These are phyloP conservation scores for Amblyraja radiata DNA, from an alignment of 2,797 vertebrate species.

Conservation along the genomic window DNA sequence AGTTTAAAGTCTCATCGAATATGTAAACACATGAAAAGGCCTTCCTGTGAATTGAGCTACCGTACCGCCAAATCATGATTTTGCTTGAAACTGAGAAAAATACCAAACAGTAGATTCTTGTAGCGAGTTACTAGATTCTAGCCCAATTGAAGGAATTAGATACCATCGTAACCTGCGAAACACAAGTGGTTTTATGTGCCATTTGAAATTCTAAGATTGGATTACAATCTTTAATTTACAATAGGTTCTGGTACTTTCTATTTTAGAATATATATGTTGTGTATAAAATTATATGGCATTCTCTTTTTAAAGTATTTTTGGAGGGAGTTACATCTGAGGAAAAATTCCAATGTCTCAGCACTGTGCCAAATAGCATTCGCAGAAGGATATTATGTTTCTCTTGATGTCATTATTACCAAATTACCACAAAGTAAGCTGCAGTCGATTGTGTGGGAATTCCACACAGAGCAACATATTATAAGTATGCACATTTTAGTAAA, in stretches of 20 bases:
- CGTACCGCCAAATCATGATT: background rate
- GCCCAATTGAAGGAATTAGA: slow-evolving; percentile 28
- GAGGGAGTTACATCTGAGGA: background rate
- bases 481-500: slow-evolving; percentile 22
- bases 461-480: slow-evolving; percentile 21
- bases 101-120: slow-evolving; percentile 10
- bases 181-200: slow-evolving; percentile 32
- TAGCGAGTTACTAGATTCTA: slow-evolving; percentile 17
- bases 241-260: background rate
- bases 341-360: background rate
- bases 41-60: background rate
- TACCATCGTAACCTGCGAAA: slow-evolving; percentile 34
- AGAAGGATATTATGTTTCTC: slow-evolving; percentile 27
- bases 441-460: slow-evolving; percentile 25
- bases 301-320: background rate
- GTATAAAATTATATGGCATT: slow-evolving; percentile 11
- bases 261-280: slow-evolving; percentile 15
- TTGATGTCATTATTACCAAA: slow-evolving; percentile 34
- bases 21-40: background rate
- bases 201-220: slow-evolving; percentile 29
- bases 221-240: slow-evolving; percentile 21
- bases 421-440: slow-evolving; percentile 25
- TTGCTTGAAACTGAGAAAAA: slow-evolving; percentile 5
- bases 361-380: slow-evolving; percentile 15
- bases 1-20: background rate